Evolutionary conservation across 2,113 vertebrate genomes (phyloP).

Genomic region (Crotalus tigris): DNA sequence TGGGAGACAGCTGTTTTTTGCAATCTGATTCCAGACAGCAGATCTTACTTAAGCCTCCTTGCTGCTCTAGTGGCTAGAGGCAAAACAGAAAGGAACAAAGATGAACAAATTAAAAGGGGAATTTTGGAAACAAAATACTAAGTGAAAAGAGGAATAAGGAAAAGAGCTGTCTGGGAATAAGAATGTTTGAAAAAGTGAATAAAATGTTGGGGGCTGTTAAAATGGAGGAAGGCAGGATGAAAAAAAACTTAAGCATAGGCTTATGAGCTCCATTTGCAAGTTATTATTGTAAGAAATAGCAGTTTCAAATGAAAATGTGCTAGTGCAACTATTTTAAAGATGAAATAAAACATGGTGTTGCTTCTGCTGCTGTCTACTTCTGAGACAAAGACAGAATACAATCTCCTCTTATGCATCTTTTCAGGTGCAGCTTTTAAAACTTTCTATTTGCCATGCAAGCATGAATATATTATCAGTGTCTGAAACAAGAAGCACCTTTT

Average conservation of each 20-base stretch:
- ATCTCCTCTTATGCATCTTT: not conserved
- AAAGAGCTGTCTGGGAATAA: not conserved
- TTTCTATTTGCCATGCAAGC: not conserved
- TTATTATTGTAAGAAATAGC: not conserved
- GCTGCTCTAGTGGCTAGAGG: no score
- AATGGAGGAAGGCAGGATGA: not conserved
- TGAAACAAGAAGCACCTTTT: not conserved
- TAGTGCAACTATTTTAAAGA: not conserved
- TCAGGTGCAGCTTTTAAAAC: not conserved
- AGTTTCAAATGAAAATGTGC: not conserved
- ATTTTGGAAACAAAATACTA: not conserved
- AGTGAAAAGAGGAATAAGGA: not conserved
- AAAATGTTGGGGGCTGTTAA: not conserved
- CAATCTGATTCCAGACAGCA: not conserved
- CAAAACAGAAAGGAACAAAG: not conserved
- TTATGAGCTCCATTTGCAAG: not conserved
- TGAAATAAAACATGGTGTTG: not conserved
- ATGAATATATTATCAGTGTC: not conserved
- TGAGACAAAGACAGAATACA: not conserved
- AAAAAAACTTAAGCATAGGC: not conserved
- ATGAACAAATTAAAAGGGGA: not conserved
- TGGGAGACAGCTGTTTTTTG: not conserved
- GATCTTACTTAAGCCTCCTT: not conserved
- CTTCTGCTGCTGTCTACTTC: not conserved
- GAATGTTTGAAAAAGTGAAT: not conserved